Base-by-base conservation (phyloP, 2,113 vertebrate genomes). In the Dipodomys spectabilis region DNA sequence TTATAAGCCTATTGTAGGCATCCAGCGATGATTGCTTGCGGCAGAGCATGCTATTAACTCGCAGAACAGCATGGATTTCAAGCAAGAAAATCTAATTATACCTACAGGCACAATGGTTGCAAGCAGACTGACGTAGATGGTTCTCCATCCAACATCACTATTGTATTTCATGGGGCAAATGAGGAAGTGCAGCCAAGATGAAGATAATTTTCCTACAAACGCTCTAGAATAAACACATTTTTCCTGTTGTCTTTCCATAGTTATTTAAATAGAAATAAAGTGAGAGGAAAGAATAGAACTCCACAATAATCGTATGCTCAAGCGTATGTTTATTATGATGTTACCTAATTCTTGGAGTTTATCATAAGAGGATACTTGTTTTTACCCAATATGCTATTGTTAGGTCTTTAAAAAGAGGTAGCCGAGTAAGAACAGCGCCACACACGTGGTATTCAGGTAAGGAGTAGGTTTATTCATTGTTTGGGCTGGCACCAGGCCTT, bases 191-290 rank as follows among this genome's bases (percentile, higher is more conserved):
- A 65, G 53, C 32, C 68, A 88, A 82, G 53, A 74, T 78, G 92
- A 82, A 89, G 80, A 88, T 69, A 96, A 77, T 27, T 81, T 88
- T 80, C 78, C 80, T 88, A 15, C 27, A 64, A 89, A 39, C 67
- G 11, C 64, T 92, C 49, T 77, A 73, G 86, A 85, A 86, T 92
- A 92, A 96, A 94, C 57, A 83, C 45, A 79, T 62, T 94, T 95
- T 93, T 94, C 4, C 82, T 86, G 75, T 89, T 95, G 6, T 27
- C 9, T 28, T 86, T 81, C 22, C 20, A 65, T 35, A 60, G 62
- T 93, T 92, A 86, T 87, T 95, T 81, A 94, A 83, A 89, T 45
- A 82, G 79, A 88, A 92, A 81, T 67, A 80, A 95, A 92, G n/a
- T 82, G 2, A 0, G 7, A 75, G 7, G 30, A 25, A 23, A 49